A percentile compares a stretch with the other conserved stretches of the same genome.
Evolutionary conservation across 2,888 invertebrate species (phyloP).

Genomic region (Cataglyphis cursor): DNA sequence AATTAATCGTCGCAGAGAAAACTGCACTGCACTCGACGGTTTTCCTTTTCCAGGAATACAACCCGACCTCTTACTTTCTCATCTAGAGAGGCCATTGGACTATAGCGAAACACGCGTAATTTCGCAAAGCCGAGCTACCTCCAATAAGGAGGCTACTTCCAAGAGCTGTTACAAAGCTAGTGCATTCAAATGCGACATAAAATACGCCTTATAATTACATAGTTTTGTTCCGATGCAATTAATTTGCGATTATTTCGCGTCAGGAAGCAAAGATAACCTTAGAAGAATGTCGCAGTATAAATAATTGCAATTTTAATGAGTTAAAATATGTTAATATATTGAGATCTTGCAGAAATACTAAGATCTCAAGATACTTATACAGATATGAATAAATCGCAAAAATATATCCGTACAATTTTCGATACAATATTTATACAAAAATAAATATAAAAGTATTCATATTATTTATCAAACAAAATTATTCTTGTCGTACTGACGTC

Average conservation of each 20-base stretch:
- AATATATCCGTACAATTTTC: not conserved
- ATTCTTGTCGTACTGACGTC: not conserved
- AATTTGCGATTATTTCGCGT: conserved; percentile 44
- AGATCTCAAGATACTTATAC: not conserved
- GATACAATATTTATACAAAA: not conserved
- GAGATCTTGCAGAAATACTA: not conserved
- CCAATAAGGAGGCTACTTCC: conserved; percentile 35
- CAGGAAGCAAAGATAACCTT: conserved; percentile 8
- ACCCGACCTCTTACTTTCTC: conserved; percentile 65
- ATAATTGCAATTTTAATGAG: conserved; percentile 41
- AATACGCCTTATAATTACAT: conserved; percentile 23
- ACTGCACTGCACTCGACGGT: conserved; percentile 72
- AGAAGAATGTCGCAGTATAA: conserved; percentile 26
- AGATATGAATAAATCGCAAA: not conserved
- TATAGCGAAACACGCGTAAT: conserved; percentile 61
- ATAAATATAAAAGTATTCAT: not conserved
- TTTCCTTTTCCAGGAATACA: conserved; percentile 67
- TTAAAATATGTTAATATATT: conserved; percentile 22
- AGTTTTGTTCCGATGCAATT: conserved; percentile 37
- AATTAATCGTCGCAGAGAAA: conserved; percentile 75
- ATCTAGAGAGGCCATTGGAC: conserved; percentile 62
- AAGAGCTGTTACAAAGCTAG: conserved; percentile 26
- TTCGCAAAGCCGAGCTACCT: conserved; percentile 56
- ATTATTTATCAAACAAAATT: not conserved
- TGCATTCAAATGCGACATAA: conserved; percentile 41